Evolutionary conservation across 2,888 invertebrate genomes (phyloP), one percentile per base, ranked within the genome.

Genomic region (Ormia ochracea): DNA sequence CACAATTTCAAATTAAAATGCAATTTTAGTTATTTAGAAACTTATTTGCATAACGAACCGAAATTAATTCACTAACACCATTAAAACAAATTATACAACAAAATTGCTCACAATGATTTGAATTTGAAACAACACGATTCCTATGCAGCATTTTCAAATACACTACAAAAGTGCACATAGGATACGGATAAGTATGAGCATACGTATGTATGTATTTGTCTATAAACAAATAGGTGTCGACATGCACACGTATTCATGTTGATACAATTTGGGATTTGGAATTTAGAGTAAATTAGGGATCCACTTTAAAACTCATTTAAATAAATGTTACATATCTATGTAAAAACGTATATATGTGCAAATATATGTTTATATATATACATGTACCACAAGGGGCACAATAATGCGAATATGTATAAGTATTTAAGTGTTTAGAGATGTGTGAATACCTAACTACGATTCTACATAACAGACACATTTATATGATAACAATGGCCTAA

Each of bases 11-110:
- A 79, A 75, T 79, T 79, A 75, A 79, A 79, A 70, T 61, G 61
- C 52, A 87, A 86, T 87, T 87, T 83, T 82, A 85, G 85, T 87
- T 85, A 84, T 84, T 31, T 84, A 80, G 80, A 86, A 87, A 83
- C 85, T 78, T 87, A 85, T 87, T 87, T 87, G 84, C 86, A 84
- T 83, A 87, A 84, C 84, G 84, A 85, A 86, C 85, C 86, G 82
- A 87, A 87, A 87, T 87, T 85, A 86, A 87, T 87, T 85, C 83
- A 83, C 85, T 84, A 85, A 85, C 84, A 85, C 82, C 83, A 82
- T 72, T 61, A 82, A 50, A 65, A 74, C 58, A 56, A 61, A 63
- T 72, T 72, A 52, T 50, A 17, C 28, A 74, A 66, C 74, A 66
- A 59, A 74, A 56, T 69, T 48, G 52, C 50, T 65, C 52, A 69